Evolutionary conservation across 2,888 invertebrate genomes (phyloP), one percentile per base, ranked within the genome.

Genomic region (Phasia obesa): DNA sequence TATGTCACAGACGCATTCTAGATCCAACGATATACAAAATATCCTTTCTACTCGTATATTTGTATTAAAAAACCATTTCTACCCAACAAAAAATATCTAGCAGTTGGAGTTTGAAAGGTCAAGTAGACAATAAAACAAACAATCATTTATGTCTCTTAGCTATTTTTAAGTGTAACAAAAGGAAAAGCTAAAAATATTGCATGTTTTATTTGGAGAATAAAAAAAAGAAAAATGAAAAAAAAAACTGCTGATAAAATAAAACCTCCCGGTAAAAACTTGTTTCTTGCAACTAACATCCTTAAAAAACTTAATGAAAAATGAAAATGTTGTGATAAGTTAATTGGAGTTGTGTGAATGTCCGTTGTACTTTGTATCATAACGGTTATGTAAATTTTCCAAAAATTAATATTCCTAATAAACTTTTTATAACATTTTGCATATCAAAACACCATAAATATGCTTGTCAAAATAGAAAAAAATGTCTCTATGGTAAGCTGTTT

Each of bases 91-190:
- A 2, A 53, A 21, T 73, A 25, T 74, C 21, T 55, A 23, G 25
- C 74, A 75, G 69, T 51, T 80, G 74, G 6, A 53, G 51, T 69
- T 57, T 62, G 69, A 75, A 69, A 70, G 75, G 80, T 81, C 80
- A 81, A 76, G 35, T 55, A 55, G 51, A 21, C 31, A 70, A 75
- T 59, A 70, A 15, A 69, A 27, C 11, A 17, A 25, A 27, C 19
- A 38, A 38, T 47, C 7, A 11, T 27, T 49, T 67, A 21, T 15
- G 21, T 25, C 38, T 27, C 49, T 44, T 23, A 25, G 7, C 17
- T 19, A 64, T 23, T 59, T 70, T 67, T 49, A 67, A n/a, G n/a
- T 60, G 15, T 49, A 60, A 60, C 13, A 31, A 44, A 55, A 3
- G n/a, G 17, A 13, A 25, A 74, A 35, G 0, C 4, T 2, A 19